A percentile compares a stretch with the other conserved stretches of the same genome.
Evolutionary conservation across 2,113 vertebrate genomes (phyloP).

Genomic region (Nanger granti): DNA sequence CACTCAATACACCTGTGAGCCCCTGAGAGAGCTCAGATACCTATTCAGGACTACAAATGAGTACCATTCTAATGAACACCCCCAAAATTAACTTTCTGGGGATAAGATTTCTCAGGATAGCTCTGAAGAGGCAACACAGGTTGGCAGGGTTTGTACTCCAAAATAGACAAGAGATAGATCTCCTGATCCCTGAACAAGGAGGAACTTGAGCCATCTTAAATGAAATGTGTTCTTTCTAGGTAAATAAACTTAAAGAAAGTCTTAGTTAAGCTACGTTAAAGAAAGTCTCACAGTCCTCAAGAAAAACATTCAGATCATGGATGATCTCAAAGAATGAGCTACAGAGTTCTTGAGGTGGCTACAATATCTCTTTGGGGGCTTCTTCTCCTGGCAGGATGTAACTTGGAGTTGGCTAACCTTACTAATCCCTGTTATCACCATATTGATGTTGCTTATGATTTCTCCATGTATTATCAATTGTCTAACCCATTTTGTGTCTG

Average conservation of each 20-base stretch:
- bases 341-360: not conserved
- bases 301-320: not conserved
- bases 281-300: not conserved
- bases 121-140: not conserved
- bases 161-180: not conserved
- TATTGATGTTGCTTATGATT: not conserved
- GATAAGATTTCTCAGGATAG: not conserved
- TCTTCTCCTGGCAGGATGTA: not conserved
- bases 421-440: not conserved
- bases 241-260: not conserved
- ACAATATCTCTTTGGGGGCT: not conserved
- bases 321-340: not conserved
- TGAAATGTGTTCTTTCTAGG: not conserved
- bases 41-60: not conserved
- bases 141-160: not conserved
- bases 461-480: not conserved
- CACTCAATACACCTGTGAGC: not conserved
- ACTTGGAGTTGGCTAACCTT: not conserved
- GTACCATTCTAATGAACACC: not conserved
- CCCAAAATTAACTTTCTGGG: not conserved
- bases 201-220: not conserved
- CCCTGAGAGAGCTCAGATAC: not conserved
- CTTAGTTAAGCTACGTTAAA: not conserved
- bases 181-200: not conserved
- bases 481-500: not conserved